These are phyloP conservation scores for Holacanthella duospinosa DNA, from an alignment of 2,888 invertebrate genomes.

Conservation along the genomic window DNA sequence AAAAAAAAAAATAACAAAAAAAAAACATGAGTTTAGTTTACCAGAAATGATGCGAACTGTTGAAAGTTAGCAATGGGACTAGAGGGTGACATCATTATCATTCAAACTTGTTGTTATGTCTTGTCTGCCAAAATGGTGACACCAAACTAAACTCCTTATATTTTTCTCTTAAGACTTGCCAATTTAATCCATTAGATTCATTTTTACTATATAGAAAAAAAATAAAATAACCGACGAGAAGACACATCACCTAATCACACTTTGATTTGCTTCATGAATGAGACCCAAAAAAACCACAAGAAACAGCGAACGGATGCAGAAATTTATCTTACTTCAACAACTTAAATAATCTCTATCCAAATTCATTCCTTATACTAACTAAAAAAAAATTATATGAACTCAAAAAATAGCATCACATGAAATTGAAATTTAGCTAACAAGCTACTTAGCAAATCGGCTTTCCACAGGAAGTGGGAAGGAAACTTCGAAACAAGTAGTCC, in stretches of 20 bases:
- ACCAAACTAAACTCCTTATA: background rate
- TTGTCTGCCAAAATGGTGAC: background rate
- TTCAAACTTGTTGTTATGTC: background rate
- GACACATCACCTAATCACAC: background rate
- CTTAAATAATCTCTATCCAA: background rate
- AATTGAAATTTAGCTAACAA: too few relatives aligned
- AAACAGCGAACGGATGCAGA: conserved; percentile 2
- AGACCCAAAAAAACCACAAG: background rate
- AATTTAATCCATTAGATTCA: too few relatives aligned
- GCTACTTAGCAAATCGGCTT: too few relatives aligned
- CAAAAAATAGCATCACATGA: too few relatives aligned
- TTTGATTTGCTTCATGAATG: background rate
- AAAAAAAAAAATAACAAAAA: too few relatives aligned
- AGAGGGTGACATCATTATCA: background rate
- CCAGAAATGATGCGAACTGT: too few relatives aligned
- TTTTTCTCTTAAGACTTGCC: background rate
- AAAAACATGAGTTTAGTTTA: too few relatives aligned
- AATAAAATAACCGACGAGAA: background rate
- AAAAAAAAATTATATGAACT: too few relatives aligned
- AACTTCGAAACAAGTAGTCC: too few relatives aligned
- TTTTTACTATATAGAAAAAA: background rate
- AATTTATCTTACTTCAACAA: background rate
- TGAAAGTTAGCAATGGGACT: too few relatives aligned
- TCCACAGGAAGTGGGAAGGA: background rate
- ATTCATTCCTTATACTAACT: too few relatives aligned